Percentiles rank a stretch among this genome's conserved stretches.
phyloP scores from a whole-genome alignment of 2,888 invertebrate species.

The Drosophila pullipes region DNA sequence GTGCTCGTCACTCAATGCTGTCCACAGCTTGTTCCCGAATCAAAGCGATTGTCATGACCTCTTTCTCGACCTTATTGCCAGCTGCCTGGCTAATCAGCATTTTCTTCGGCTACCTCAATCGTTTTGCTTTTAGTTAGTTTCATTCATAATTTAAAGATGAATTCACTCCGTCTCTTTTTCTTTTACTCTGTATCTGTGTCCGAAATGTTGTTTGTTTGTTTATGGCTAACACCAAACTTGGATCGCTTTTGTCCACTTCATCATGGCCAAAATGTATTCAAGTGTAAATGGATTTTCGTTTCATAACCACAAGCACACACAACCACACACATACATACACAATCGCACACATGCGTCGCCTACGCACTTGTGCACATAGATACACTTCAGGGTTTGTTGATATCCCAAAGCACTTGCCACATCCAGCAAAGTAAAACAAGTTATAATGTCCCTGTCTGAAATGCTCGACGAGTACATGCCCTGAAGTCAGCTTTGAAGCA shows the following conservation, averaged over 20 bases:
- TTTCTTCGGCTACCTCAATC: constrained; percentile 47
- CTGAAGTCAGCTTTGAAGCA: background rate
- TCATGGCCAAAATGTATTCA: constrained; percentile 57
- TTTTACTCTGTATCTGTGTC: background rate
- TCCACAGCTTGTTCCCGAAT: constrained; percentile 18
- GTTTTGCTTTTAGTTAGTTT: constrained; percentile 41
- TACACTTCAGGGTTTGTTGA: constrained; percentile 44
- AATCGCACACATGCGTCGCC: constrained; percentile 5
- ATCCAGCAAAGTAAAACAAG: constrained; percentile 36
- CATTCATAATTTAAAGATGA: constrained; percentile 64
- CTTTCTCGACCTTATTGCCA: background rate
- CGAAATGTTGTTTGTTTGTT: constrained; percentile 42
- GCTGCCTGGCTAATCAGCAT: constrained; percentile 53
- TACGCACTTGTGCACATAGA: constrained; percentile 16
- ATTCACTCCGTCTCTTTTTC: background rate
- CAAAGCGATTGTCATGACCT: background rate
- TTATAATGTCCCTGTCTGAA: background rate
- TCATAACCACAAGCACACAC: constrained; percentile 55
- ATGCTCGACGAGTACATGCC: constrained; percentile 7
- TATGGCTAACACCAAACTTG: constrained; percentile 47
- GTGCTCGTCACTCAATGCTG: constrained; percentile 59
- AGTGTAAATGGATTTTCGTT: constrained; percentile 74
- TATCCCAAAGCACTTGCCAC: constrained; percentile 49
- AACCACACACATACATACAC: constrained; percentile 8
- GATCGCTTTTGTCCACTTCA: constrained; percentile 54